Conservation (phyloP, 1,140 invertebrate genomes). For the Homarus americanus region DNA sequence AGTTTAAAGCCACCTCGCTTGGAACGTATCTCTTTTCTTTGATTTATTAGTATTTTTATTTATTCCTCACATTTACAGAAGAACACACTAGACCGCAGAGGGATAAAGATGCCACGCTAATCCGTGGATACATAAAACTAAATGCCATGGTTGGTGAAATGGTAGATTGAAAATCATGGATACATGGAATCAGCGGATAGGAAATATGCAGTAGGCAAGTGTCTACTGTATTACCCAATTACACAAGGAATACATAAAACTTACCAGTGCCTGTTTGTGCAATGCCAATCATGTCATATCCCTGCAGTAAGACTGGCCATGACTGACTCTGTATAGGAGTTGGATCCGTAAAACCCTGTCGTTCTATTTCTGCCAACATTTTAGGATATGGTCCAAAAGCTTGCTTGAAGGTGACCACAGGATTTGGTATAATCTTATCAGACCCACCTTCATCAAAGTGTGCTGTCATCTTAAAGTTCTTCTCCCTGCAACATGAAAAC, state of each 20-base stretch:
- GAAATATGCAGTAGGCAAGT: too few relatives aligned
- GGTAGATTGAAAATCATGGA: too few relatives aligned
- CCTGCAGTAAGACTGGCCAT: conserved; percentile 92
- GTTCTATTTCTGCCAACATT: conserved; percentile 88
- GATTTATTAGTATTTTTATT: too few relatives aligned
- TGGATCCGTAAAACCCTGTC: conserved; percentile 89
- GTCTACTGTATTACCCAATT: too few relatives aligned
- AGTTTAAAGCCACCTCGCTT: too few relatives aligned
- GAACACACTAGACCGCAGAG: too few relatives aligned
- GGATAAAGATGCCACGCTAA: too few relatives aligned
- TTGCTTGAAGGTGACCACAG: conserved; percentile 89
- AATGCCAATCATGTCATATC: conserved; percentile 94
- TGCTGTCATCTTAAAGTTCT: conserved; percentile 67
- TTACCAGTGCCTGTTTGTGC: conserved; percentile 95
- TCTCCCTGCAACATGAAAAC: conserved; percentile 73
- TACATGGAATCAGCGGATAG: too few relatives aligned
- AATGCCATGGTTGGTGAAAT: too few relatives aligned
- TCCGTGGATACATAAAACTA: too few relatives aligned
- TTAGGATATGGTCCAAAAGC: conserved; percentile 90
- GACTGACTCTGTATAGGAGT: conserved; percentile 95
- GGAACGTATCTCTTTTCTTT: too few relatives aligned
- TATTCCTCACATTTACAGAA: too few relatives aligned
- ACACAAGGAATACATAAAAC: conserved; percentile 1
- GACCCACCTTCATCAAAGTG: conserved; percentile 73
- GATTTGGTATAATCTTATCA: conserved; percentile 86